A percentile compares a stretch with the other conserved stretches of the same genome.
Evolutionary conservation across 2,797 vertebrate genomes (phyloP).

Genomic region (Novumbra hubbsi): DNA sequence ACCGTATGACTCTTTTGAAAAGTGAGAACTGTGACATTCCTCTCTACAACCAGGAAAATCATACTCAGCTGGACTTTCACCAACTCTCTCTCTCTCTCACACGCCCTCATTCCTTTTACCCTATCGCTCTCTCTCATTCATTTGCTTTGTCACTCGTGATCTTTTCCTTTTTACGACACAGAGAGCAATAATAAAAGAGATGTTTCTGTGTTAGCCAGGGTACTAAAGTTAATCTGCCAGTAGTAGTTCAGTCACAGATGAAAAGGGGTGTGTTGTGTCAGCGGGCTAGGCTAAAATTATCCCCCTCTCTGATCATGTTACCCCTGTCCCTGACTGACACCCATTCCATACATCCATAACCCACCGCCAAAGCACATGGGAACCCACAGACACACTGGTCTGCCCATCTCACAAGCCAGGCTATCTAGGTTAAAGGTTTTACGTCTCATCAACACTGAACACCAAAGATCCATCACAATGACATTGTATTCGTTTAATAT

Average conservation of each 20-base stretch:
- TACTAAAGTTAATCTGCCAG: conserved; percentile 2
- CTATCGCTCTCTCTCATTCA: not conserved
- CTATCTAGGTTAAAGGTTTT: not conserved
- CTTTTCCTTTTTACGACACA: not conserved
- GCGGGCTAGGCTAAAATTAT: conserved; percentile 6
- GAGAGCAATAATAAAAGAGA: no score
- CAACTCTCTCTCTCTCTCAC: not conserved
- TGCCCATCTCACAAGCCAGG: no score
- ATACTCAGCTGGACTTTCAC: not conserved
- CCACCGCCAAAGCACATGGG: not conserved
- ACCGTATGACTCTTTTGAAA: no score
- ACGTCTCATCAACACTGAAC: no score
- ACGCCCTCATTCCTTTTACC: not conserved
- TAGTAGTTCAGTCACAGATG: not conserved
- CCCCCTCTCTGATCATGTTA: conserved; percentile 6
- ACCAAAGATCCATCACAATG: no score
- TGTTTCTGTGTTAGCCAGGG: not conserved
- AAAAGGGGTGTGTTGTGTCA: not conserved
- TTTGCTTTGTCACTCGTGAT: not conserved
- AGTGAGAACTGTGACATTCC: no score
- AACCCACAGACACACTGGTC: no score
- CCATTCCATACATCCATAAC: not conserved
- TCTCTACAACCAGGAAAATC: not conserved
- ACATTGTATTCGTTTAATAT: no score
- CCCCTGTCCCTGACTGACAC: not conserved